phyloP scores from a whole-genome alignment of 2,888 invertebrate genomes.

The Tupiocoris notatus region DNA sequence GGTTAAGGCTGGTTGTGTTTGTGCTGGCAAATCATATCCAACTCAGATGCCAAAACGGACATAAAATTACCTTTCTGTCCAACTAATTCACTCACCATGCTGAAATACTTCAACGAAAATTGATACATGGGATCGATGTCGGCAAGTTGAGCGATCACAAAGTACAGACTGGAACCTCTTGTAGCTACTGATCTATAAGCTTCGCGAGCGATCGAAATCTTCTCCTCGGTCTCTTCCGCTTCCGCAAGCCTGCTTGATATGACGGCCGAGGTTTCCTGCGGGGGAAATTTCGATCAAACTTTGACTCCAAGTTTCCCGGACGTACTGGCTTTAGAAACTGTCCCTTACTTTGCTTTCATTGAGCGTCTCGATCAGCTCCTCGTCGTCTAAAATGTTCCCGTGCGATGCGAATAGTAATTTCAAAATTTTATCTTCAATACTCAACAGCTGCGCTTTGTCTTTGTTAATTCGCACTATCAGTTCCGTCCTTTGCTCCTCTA shows the following conservation, averaged over 20 bases:
- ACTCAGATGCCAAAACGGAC: no score
- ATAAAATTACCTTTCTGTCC: no score
- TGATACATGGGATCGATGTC: conserved; percentile 96
- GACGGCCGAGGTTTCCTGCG: conserved; percentile 81
- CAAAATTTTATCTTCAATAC: conserved; percentile 87
- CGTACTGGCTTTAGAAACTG: no score
- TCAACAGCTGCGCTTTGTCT: conserved; percentile 78
- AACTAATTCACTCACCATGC: conserved; percentile 59
- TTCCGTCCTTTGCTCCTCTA: conserved; percentile 78
- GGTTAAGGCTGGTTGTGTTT: no score
- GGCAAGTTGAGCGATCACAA: conserved; percentile 82
- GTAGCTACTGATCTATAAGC: conserved; percentile 82
- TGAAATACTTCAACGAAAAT: conserved; percentile 88
- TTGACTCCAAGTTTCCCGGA: no score
- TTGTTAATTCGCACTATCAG: conserved; percentile 80
- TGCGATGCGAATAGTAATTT: conserved; percentile 76
- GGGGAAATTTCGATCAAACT: background rate
- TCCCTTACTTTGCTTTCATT: conserved; percentile 80
- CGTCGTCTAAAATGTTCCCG: conserved; percentile 91
- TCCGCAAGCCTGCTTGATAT: conserved; percentile 84
- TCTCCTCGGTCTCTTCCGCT: conserved; percentile 82
- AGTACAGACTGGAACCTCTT: conserved; percentile 85
- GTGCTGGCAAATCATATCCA: no score
- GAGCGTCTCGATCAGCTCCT: conserved; percentile 85
- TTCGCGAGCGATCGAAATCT: conserved; percentile 80